A percentile compares a stretch with the other conserved stretches of the same genome.
These are phyloP conservation scores for Schizothorax lantsangensis DNA, from an alignment of 2,797 vertebrate species.

Conservation along the genomic window DNA sequence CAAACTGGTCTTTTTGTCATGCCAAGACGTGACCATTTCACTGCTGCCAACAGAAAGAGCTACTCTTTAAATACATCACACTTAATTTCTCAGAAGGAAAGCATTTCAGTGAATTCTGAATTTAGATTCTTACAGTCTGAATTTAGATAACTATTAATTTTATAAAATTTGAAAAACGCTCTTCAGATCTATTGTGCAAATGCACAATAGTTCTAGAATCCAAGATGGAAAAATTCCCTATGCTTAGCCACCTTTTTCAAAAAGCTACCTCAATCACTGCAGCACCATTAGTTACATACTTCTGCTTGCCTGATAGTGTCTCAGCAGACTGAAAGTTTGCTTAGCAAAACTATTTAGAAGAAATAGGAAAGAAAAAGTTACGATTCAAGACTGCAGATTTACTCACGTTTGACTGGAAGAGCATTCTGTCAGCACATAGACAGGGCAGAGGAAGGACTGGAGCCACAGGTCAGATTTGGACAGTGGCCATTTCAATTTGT, in stretches of 20 bases:
- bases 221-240: background rate
- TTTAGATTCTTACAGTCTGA: background rate
- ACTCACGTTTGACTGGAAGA: background rate
- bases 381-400: background rate
- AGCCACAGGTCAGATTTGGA: conserved; percentile 54
- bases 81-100: too few species aligned
- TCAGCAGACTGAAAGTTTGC: background rate
- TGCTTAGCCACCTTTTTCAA: background rate
- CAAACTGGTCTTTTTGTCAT: background rate
- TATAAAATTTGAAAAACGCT: background rate
- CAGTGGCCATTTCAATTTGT: conserved; percentile 67
- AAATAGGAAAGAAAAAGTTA: background rate
- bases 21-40: background rate
- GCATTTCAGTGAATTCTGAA: too few species aligned
- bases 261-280: background rate
- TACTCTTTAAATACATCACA: background rate
- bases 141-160: background rate
- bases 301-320: background rate
- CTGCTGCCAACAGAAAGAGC: background rate
- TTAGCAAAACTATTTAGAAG: conserved; percentile 5
- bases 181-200: background rate
- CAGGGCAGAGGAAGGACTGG: background rate
- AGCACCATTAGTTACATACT: background rate
- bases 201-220: background rate
- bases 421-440: background rate